These are phyloP conservation scores for Glyptemys insculpta DNA, from an alignment of 2,797 vertebrate genomes.

Conservation along the genomic window DNA sequence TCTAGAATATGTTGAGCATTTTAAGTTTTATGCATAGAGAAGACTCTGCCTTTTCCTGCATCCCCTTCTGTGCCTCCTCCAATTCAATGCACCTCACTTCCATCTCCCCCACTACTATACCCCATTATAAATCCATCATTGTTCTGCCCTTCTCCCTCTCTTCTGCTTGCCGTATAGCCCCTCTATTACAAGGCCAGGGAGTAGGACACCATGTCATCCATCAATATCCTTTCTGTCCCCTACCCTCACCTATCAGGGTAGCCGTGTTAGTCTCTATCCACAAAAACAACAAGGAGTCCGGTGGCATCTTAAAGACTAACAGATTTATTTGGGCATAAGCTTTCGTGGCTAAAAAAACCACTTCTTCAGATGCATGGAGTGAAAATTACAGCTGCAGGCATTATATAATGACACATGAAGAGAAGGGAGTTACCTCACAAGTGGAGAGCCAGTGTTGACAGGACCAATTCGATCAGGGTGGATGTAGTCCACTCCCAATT, in stretches of 20 bases:
- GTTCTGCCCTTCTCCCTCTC: background rate
- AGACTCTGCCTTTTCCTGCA: background rate
- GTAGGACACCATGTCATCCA: background rate
- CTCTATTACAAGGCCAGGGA: background rate
- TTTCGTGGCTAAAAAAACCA: too few species aligned
- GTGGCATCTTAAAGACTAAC: too few species aligned
- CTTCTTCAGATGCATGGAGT: too few species aligned
- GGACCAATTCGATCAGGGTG: too few species aligned
- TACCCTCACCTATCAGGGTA: background rate
- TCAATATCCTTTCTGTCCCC: background rate
- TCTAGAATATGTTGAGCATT: background rate
- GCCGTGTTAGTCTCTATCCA: too few species aligned
- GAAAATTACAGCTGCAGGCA: too few species aligned
- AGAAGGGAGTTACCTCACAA: too few species aligned
- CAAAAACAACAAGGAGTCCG: too few species aligned
- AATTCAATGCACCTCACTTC: background rate
- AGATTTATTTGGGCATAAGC: too few species aligned
- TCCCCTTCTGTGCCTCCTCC: background rate
- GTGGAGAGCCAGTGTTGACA: too few species aligned
- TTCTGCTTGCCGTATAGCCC: background rate
- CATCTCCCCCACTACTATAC: background rate
- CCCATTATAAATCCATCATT: background rate
- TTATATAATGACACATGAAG: too few species aligned
- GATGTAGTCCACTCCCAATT: too few species aligned
- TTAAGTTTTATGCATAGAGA: background rate